Conservation (phyloP, 2,888 invertebrate species). For the Cristatella mucedo region DNA sequence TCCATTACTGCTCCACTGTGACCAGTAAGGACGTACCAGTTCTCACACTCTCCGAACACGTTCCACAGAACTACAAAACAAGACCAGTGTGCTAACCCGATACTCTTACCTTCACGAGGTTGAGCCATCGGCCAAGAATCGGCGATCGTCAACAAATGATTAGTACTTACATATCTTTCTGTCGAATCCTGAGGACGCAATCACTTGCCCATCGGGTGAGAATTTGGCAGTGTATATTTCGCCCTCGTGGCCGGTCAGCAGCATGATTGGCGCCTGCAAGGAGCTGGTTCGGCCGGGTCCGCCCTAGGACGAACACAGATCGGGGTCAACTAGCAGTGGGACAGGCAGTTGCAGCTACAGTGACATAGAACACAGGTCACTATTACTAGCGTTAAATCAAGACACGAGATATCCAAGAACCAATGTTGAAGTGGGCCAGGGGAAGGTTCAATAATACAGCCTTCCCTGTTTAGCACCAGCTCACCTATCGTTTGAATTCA, state of each 20-base stretch:
- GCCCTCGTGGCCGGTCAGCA: slow-evolving; percentile 86
- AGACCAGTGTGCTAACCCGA: not conserved
- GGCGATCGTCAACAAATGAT: slow-evolving; percentile 9
- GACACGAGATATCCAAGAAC: no score
- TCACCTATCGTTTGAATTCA: no score
- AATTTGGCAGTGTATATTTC: slow-evolving; percentile 84
- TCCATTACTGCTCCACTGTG: slow-evolving; percentile 92
- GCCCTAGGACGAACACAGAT: no score
- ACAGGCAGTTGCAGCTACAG: no score
- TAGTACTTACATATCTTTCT: slow-evolving; percentile 68
- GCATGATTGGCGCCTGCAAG: slow-evolving; percentile 80
- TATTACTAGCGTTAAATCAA: no score
- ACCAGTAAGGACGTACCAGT: slow-evolving; percentile 73
- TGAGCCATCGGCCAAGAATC: no score
- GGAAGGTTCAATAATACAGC: no score
- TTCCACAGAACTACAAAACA: slow-evolving; percentile 59
- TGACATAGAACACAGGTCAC: no score
- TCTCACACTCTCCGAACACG: slow-evolving; percentile 94
- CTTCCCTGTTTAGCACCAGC: no score
- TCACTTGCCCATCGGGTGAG: slow-evolving; percentile 83
- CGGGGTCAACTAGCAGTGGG: no score
- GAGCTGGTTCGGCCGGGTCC: slow-evolving; percentile 55
- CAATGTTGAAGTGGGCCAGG: no score
- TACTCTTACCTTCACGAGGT: no score
- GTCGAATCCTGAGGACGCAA: slow-evolving; percentile 88